Conservation (phyloP, 2,113 vertebrate species). For the Crotalus viridis region DNA sequence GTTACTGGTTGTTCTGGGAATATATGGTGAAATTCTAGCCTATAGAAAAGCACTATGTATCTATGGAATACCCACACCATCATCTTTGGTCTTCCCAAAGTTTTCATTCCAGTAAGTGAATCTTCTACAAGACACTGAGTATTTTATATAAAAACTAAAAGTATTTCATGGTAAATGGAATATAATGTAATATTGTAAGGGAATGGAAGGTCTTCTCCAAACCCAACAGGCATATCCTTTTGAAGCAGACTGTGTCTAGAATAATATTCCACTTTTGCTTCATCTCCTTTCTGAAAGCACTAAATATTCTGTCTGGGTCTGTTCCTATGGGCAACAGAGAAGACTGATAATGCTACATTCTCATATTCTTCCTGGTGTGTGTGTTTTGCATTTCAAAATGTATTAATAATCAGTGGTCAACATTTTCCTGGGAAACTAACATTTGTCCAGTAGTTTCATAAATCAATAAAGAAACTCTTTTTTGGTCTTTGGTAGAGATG, state of each 20-base stretch:
- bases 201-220: neutral
- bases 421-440: neutral
- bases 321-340: neutral
- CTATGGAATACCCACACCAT: neutral
- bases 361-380: neutral
- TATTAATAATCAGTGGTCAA: neutral
- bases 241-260: neutral
- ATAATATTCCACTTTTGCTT: neutral
- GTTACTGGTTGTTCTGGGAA: neutral
- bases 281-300: neutral
- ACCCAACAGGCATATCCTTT: neutral
- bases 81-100: neutral
- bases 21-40: neutral
- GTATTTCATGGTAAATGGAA: neutral
- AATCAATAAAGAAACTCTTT: neutral
- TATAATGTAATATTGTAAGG: neutral
- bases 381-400: neutral
- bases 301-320: neutral
- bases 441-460: neutral
- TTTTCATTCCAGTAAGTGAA: neutral
- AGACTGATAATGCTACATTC: neutral
- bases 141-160: neutral
- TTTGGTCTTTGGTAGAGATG: neutral
- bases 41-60: neutral
- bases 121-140: neutral